These are phyloP conservation scores for Catajapyx aquilonaris DNA, from an alignment of 1,140 invertebrate genomes.

Conservation along the genomic window DNA sequence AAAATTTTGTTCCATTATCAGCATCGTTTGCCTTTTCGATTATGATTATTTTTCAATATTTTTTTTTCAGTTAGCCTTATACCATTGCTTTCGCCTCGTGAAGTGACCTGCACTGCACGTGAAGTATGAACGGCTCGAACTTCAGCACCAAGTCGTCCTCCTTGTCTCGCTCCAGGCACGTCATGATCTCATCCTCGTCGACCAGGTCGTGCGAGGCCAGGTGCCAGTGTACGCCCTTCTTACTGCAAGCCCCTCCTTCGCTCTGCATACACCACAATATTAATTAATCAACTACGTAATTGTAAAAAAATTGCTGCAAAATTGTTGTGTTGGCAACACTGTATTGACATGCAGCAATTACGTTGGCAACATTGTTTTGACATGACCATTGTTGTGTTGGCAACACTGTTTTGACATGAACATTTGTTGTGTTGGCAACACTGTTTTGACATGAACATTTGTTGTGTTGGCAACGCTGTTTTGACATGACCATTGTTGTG, in stretches of 20 bases:
- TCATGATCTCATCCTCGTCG: constrained; percentile 14
- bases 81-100: constrained; percentile 20
- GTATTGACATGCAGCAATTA: no score
- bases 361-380: no score
- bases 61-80: constrained; percentile 6
- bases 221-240: constrained; percentile 27
- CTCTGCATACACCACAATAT: no score
- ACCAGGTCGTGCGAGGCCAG: constrained; percentile 21
- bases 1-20: neutral
- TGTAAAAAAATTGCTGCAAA: no score
- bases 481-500: no score
- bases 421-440: no score
- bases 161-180: constrained; percentile 7
- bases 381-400: no score
- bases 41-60: neutral
- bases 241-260: constrained; percentile 12
- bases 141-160: constrained; percentile 19
- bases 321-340: no score
- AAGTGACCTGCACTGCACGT: constrained; percentile 24
- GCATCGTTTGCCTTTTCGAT: neutral
- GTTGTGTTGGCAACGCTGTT: no score
- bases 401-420: no score
- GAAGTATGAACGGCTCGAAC: constrained; percentile 31
- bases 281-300: no score
- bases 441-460: no score